Evolutionary conservation across 2,113 vertebrate species (phyloP), one percentile per base, ranked within the genome.

Genomic region (Apeltes quadracus): DNA sequence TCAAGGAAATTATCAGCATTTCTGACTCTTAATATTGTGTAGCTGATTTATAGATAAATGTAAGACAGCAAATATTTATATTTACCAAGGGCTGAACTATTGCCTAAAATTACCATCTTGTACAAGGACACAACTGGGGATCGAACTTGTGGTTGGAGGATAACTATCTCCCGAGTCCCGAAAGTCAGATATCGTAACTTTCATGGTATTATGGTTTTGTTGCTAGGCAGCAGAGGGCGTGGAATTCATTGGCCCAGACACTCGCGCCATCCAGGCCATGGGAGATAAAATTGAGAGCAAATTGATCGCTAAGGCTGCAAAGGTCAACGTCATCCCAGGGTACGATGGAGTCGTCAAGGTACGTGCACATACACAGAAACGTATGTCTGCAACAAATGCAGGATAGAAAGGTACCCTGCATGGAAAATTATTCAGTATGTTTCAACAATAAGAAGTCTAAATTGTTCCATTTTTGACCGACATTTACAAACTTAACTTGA

Each of bases 271-370:
- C 92, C 95, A 97, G 85, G 96, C 97, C 64, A 99, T 99, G 97
- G 98, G 97, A 65, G 98, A 99, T 92, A 98, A 99, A 92, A 99
- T 99, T 77, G 96, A 99, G 94, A 99, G 97, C 92, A 99, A 99
- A 91, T 91, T 98, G 69, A 94, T 99, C 84, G 97, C 97, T 69
- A 98, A 98, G 93, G 89, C 95, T 63, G 97, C 98, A 29, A 94
- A 97, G 73, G 97, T 99, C 92, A 99, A 97, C 92, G 97, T 96
- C 0, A 99, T 99, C 81, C 98, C 98, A 66, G 98, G 97, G 69
- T 99, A 95, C 83, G 98, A 99, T 91, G 98, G 97, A 39, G 96
- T 98, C 54, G 96, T 99, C 54, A 94, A 98, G 97, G 97, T 98
- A 87, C 1, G 25, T 1, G 0, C 54, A 39, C 50, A 44, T n/a